These are phyloP conservation scores for Montipora capitata DNA, from an alignment of 92 coral and sea anemone species.

Conservation along the genomic window DNA sequence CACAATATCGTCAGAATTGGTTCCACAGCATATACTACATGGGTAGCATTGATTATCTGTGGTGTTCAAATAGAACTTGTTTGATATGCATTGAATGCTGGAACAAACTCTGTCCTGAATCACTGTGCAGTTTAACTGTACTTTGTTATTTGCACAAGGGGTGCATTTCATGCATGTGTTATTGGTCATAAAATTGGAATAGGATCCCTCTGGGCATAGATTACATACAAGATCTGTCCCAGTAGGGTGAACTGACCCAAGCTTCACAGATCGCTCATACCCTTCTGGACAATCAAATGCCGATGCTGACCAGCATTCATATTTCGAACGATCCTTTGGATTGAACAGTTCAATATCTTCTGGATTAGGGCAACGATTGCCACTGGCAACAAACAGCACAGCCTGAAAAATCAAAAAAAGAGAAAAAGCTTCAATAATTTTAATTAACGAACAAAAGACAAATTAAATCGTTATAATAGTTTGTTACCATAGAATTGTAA, in stretches of 20 bases:
- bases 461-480: no score
- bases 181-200: background rate
- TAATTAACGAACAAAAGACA: no score
- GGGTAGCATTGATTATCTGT: constrained; percentile 20
- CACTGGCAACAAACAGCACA: background rate
- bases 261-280: background rate
- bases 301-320: background rate
- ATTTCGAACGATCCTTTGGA: background rate
- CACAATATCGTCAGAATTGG: background rate
- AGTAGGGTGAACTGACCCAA: constrained; percentile 4
- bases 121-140: background rate
- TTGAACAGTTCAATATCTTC: constrained; percentile 8
- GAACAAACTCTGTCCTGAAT: constrained; percentile 11
- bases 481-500: no score
- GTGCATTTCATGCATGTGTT: constrained; percentile 2
- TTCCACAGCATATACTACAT: constrained; percentile 23
- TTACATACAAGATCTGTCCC: background rate
- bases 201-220: background rate
- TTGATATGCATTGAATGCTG: background rate
- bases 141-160: constrained; percentile 9
- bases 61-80: background rate
- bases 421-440: no score
- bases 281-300: constrained; percentile 12
- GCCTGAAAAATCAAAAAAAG: background rate
- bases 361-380: background rate